These are phyloP conservation scores for Drosophila fulvimacula DNA, from an alignment of 2,888 invertebrate genomes.

Conservation along the genomic window DNA sequence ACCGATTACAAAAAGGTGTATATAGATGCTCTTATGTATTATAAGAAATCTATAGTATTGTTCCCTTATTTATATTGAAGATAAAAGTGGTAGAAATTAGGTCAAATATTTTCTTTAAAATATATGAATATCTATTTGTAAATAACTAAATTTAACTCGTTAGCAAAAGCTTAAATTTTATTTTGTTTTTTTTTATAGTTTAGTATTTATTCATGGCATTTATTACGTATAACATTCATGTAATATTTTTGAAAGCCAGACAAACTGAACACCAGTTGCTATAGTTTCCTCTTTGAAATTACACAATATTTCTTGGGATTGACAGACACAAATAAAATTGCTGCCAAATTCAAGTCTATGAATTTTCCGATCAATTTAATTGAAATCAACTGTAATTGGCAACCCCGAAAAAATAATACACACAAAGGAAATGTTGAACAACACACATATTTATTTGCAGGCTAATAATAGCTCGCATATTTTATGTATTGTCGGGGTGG, in stretches of 20 bases:
- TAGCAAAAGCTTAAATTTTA: not conserved
- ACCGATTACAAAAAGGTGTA: too few species aligned
- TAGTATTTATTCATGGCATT: not conserved
- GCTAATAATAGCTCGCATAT: not conserved
- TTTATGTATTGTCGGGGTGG: not conserved
- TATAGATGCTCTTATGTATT: too few species aligned
- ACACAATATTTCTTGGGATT: slow-evolving; percentile 11
- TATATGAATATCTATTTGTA: too few species aligned
- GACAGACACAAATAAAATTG: not conserved
- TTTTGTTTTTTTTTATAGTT: not conserved
- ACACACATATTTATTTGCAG: slow-evolving; percentile 14
- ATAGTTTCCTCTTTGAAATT: not conserved
- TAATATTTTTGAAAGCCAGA: not conserved
- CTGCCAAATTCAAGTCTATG: not conserved
- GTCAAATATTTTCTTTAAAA: not conserved
- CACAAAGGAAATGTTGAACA: not conserved
- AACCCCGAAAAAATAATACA: not conserved
- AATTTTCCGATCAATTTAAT: slow-evolving; percentile 1
- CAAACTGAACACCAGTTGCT: not conserved
- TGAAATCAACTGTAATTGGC: slow-evolving; percentile 25
- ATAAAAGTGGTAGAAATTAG: not conserved
- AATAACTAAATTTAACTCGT: too few species aligned
- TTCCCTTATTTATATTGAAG: not conserved
- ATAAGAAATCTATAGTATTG: not conserved
- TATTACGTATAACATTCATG: not conserved